Conservation (phyloP, 2,113 vertebrate genomes). For the Glaucidium brasilianum region DNA sequence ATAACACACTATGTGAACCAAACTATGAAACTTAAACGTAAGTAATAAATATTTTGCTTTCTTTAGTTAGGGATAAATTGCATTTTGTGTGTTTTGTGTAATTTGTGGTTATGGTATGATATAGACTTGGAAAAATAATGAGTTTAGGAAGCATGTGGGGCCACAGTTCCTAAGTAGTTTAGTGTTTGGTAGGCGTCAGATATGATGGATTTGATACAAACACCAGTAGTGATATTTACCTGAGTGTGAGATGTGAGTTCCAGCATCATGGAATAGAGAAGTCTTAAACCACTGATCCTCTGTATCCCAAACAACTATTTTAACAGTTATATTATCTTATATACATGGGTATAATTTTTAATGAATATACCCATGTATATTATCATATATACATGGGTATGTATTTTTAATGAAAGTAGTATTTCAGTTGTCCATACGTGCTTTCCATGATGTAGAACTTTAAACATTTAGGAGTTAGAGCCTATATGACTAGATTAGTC, state of each 20-base stretch:
- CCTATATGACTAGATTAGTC: background rate
- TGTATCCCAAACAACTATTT: background rate
- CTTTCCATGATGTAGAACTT: background rate
- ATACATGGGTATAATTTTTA: background rate
- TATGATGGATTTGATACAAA: background rate
- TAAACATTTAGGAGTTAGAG: background rate
- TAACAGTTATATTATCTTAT: background rate
- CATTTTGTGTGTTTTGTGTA: background rate
- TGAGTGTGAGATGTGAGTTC: background rate
- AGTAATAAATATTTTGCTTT: background rate
- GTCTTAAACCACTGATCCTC: background rate
- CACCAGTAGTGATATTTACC: background rate
- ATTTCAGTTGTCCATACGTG: background rate
- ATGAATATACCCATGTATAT: no score
- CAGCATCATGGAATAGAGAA: background rate
- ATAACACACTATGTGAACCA: background rate
- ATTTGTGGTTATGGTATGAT: background rate
- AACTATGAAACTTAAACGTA: background rate
- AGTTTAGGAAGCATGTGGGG: background rate
- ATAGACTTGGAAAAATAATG: background rate
- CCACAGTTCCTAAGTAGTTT: background rate
- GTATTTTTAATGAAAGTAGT: background rate
- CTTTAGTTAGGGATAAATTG: background rate
- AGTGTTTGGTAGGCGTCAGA: background rate
- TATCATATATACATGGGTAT: background rate